These are phyloP conservation scores for Meiosimyza decipiens DNA, from an alignment of 2,888 invertebrate genomes.

Conservation along the genomic window DNA sequence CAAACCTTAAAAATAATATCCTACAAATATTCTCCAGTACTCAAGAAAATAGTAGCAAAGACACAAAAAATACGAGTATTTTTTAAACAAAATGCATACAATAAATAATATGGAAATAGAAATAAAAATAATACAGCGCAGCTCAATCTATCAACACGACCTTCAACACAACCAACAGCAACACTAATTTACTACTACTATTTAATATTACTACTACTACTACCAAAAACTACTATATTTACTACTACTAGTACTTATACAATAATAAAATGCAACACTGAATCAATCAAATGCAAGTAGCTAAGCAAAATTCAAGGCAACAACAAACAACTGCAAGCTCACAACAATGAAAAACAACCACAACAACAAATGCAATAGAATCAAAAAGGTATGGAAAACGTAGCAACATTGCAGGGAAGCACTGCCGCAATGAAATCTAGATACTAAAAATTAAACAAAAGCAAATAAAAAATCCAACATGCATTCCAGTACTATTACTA, in stretches of 20 bases:
- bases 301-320: slow-evolving; percentile 30
- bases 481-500: slow-evolving; percentile 20
- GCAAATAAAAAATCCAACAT: slow-evolving; percentile 27
- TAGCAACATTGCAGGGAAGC: slow-evolving; percentile 1
- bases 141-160: slow-evolving; percentile 32
- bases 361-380: background rate
- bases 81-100: slow-evolving; percentile 49
- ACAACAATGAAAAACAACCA: slow-evolving; percentile 30
- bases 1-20: slow-evolving; percentile 39
- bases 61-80: slow-evolving; percentile 11
- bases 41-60: slow-evolving; percentile 7
- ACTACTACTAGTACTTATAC: slow-evolving; percentile 19
- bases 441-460: slow-evolving; percentile 21
- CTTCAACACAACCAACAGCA: slow-evolving; percentile 43
- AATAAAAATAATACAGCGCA: slow-evolving; percentile 16
- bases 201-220: slow-evolving; percentile 24
- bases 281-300: slow-evolving; percentile 20
- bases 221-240: slow-evolving; percentile 5
- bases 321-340: slow-evolving; percentile 30
- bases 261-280: slow-evolving; percentile 28
- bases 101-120: slow-evolving; percentile 36
- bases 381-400: slow-evolving; percentile 24
- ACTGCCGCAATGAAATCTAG: slow-evolving; percentile 16
- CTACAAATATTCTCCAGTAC: slow-evolving; percentile 26
- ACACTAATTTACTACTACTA: slow-evolving; percentile 41